Conservation (phyloP, 2,113 vertebrate species). For the Rhabdornis inornatus region DNA sequence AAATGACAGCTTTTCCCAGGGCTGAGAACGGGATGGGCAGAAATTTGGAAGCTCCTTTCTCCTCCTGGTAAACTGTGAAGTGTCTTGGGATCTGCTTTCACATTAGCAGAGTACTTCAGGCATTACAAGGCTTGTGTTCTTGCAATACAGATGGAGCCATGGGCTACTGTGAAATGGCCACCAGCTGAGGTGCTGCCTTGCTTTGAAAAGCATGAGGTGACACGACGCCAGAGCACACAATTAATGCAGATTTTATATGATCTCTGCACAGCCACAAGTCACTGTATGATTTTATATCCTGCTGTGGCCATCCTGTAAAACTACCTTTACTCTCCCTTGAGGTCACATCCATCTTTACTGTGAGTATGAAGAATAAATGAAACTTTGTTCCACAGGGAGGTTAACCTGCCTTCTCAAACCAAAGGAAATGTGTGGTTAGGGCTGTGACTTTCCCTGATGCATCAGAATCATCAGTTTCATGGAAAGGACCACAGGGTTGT, state of each 20-base stretch:
- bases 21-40: background rate
- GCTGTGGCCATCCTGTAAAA: background rate
- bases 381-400: background rate
- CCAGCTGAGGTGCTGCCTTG: background rate
- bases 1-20: background rate
- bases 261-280: background rate
- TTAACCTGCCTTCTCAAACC: background rate
- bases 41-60: background rate
- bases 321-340: background rate
- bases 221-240: fast-evolving
- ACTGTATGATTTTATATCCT: background rate
- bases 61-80: background rate
- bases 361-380: background rate
- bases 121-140: background rate
- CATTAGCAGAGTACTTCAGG: background rate
- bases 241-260: background rate
- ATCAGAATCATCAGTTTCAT: background rate
- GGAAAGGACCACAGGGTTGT: background rate
- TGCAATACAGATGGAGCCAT: background rate
- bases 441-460: background rate
- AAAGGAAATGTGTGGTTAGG: background rate
- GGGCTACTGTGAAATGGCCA: background rate
- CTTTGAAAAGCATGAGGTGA: background rate
- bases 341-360: background rate
- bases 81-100: background rate